These are phyloP conservation scores for Salminus brasiliensis DNA, from an alignment of 2,113 vertebrate genomes.

Conservation along the genomic window DNA sequence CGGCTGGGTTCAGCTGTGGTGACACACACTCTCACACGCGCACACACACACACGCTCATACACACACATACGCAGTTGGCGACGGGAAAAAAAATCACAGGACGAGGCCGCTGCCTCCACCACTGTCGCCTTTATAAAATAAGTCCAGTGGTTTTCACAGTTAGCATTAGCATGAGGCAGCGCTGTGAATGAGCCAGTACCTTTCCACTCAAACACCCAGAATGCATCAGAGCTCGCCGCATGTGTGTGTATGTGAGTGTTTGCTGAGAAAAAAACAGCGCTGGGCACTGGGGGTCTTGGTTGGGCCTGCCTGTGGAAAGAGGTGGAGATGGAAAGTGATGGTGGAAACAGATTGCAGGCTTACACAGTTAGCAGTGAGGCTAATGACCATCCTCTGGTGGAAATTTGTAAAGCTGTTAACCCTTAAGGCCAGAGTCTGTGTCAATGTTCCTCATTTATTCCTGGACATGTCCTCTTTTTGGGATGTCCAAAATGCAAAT, in stretches of 20 bases:
- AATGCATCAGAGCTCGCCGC: neutral
- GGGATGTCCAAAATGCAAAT: no score
- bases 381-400: neutral
- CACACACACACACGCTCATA: constrained; percentile 20
- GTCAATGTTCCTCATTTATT: no score
- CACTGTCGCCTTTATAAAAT: constrained; percentile 29
- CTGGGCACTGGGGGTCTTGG: neutral
- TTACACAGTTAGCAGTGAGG: neutral
- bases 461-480: no score
- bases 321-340: neutral
- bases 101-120: neutral
- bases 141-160: constrained; percentile 27
- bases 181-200: constrained; percentile 9
- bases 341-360: neutral
- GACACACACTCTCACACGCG: constrained; percentile 9
- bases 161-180: constrained; percentile 16
- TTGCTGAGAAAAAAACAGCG: neutral
- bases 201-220: constrained; percentile 5
- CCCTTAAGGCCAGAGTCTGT: no score
- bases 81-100: constrained; percentile 16
- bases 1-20: constrained; percentile 19
- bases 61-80: constrained; percentile 2
- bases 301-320: neutral
- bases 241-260: neutral
- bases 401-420: neutral